Percentiles rank a stretch among this genome's conserved stretches.
Evolutionary conservation across 2,888 invertebrate genomes (phyloP).

Genomic region (Plebejus anna): DNA sequence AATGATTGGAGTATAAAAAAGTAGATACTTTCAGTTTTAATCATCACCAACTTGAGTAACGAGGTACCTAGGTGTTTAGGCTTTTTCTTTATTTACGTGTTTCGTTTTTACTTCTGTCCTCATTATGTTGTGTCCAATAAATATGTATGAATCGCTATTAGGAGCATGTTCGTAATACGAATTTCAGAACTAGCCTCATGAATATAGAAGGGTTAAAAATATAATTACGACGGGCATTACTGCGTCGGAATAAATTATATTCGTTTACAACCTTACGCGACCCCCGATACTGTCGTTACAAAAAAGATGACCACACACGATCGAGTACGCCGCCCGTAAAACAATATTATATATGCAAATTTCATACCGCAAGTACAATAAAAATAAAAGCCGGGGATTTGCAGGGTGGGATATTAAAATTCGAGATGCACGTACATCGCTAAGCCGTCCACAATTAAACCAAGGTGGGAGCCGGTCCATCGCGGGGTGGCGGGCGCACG

Average conservation of each 20-base stretch:
- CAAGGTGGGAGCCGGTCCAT: conserved; percentile 52
- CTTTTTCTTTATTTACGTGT: not conserved
- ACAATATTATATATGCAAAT: conserved; percentile 53
- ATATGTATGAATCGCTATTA: conserved; percentile 15
- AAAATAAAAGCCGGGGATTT: conserved; percentile 63
- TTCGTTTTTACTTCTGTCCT: not conserved
- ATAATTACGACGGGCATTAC: conserved; percentile 12
- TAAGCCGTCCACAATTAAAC: conserved; percentile 47
- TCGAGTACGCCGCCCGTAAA: conserved; percentile 36
- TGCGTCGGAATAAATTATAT: conserved; percentile 1
- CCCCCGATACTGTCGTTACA: conserved; percentile 25
- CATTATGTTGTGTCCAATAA: not conserved
- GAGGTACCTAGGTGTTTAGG: not conserved
- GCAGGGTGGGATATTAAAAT: conserved; percentile 63
- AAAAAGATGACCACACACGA: conserved; percentile 25
- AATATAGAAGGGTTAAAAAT: conserved; percentile 22
- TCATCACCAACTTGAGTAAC: not conserved
- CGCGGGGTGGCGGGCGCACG: conserved; percentile 44
- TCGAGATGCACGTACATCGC: conserved; percentile 55
- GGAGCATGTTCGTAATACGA: not conserved
- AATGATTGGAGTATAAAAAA: not conserved
- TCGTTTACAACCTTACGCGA: conserved; percentile 14
- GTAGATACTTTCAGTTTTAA: not conserved
- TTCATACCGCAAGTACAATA: conserved; percentile 57
- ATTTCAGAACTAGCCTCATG: conserved; percentile 18